Conservation (phyloP, 2,797 vertebrate species). For the Tenualosa thibaudeaui region DNA sequence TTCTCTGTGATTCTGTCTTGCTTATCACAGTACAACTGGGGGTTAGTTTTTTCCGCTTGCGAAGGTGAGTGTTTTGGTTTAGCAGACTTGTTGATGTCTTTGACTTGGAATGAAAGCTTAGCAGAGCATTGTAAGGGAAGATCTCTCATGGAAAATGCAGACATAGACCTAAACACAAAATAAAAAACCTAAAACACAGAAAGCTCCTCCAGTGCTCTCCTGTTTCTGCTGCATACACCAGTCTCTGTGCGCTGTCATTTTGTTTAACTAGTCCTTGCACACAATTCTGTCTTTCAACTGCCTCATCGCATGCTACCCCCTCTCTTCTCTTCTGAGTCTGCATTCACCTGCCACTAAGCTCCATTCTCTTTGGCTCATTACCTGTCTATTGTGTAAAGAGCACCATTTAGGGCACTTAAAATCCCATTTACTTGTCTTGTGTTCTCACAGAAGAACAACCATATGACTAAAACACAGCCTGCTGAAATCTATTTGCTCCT, state of each 20-base stretch:
- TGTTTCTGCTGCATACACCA: background rate
- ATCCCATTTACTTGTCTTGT: background rate
- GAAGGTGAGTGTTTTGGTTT: too few species aligned
- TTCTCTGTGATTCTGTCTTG: too few species aligned
- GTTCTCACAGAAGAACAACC: background rate
- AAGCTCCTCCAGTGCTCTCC: background rate
- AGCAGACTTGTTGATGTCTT: too few species aligned
- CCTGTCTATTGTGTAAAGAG: background rate
- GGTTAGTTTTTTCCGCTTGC: too few species aligned
- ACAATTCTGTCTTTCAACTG: background rate
- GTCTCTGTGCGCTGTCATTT: background rate
- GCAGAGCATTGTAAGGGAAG: too few species aligned
- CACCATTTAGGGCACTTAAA: background rate
- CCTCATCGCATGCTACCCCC: background rate
- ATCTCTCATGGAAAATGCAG: background rate
- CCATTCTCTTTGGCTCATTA: slow-evolving; percentile 19
- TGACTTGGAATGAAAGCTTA: too few species aligned
- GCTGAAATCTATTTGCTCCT: background rate
- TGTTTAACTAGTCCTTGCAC: background rate
- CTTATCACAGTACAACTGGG: too few species aligned
- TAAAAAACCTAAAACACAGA: background rate
- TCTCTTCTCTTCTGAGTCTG: background rate
- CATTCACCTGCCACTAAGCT: background rate
- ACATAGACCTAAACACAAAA: background rate
- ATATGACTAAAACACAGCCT: background rate